Conservation (phyloP, 2,888 invertebrate species). For the Romanomermis culicivorax region DNA sequence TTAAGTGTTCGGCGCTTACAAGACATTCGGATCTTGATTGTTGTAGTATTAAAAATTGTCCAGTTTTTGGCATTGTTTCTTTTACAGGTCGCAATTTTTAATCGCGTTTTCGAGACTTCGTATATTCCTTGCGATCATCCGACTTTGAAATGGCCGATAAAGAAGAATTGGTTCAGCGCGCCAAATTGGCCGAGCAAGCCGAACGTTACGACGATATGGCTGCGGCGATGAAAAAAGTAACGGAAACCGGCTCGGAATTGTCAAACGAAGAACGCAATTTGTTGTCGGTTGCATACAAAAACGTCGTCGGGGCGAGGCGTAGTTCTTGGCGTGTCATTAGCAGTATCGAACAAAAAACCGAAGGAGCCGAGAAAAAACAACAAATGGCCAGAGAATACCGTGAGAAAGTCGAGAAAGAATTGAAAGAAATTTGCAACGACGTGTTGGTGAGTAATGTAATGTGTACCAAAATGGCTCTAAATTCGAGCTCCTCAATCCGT, state of each 20-base stretch:
- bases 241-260: slow-evolving; percentile 28
- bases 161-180: slow-evolving; percentile 30
- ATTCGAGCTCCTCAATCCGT: no score
- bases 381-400: slow-evolving; percentile 99
- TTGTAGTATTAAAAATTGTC: no score
- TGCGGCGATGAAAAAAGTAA: slow-evolving; percentile 29
- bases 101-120: no score
- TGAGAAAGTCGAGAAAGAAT: slow-evolving; percentile 96
- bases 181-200: slow-evolving; percentile 30
- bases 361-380: slow-evolving; percentile 76
- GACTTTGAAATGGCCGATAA: no score
- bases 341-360: slow-evolving; percentile 30
- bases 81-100: no score
- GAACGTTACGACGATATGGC: slow-evolving; percentile 31
- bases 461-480: no score
- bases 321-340: slow-evolving; percentile 29
- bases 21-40: no score
- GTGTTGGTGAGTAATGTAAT: no score
- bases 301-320: slow-evolving; percentile 30
- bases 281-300: slow-evolving; percentile 30
- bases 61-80: no score
- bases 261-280: slow-evolving; percentile 27
- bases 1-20: no score
- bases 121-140: no score
- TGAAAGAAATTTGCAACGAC: slow-evolving; percentile 96